These are phyloP conservation scores for Daboia siamensis DNA, from an alignment of 2,113 vertebrate genomes.

Conservation along the genomic window DNA sequence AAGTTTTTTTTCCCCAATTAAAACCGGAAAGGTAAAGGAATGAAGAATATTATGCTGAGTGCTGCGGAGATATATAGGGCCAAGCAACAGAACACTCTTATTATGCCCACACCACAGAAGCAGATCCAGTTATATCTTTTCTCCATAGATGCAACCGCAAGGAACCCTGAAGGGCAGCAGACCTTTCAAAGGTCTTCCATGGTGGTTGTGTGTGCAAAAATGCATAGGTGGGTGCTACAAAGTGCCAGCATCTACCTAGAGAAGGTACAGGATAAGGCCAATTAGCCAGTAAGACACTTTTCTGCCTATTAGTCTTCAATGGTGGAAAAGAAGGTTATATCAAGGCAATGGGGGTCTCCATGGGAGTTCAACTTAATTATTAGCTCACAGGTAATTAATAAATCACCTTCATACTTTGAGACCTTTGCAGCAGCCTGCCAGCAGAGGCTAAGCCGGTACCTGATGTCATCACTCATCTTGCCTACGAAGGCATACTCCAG, in stretches of 20 bases:
- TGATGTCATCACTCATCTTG: conserved; percentile 2
- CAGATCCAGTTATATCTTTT: background rate
- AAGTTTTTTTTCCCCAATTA: background rate
- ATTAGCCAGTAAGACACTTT: background rate
- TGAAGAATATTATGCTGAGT: conserved; percentile 5
- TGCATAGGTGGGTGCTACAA: background rate
- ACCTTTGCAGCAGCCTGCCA: background rate
- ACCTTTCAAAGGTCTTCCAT: background rate
- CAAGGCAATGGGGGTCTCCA: background rate
- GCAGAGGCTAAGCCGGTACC: background rate
- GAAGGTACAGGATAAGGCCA: background rate
- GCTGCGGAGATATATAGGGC: background rate
- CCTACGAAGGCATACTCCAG: background rate
- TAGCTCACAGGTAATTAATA: background rate
- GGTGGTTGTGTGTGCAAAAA: background rate
- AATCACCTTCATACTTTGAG: background rate
- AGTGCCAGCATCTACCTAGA: background rate
- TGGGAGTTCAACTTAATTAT: conserved; percentile 15
- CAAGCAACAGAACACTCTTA: background rate
- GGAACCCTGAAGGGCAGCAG: background rate
- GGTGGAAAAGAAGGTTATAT: background rate
- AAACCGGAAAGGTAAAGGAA: conserved; percentile 17
- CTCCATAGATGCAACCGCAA: background rate
- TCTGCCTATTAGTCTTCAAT: background rate
- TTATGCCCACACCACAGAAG: background rate